Evolutionary conservation across 1,140 invertebrate species (phyloP).

Genomic region (Drosophila serrata): DNA sequence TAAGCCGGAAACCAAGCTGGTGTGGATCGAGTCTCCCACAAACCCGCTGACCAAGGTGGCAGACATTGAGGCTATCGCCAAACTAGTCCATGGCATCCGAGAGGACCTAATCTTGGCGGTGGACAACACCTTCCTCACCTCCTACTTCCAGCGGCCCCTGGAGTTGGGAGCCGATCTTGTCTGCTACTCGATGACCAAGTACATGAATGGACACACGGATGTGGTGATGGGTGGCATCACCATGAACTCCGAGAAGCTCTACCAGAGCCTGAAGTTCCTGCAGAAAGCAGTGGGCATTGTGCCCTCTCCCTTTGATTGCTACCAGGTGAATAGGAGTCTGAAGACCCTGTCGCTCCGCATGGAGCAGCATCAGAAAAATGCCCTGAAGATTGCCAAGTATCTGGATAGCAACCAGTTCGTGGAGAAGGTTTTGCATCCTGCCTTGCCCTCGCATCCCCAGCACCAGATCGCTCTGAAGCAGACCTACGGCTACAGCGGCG

Average conservation of each 20-base stretch:
- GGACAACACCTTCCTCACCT: constrained; percentile 98
- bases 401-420: constrained; percentile 92
- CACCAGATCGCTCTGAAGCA: constrained; percentile 93
- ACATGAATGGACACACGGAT: constrained; percentile 99
- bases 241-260: constrained; percentile 90
- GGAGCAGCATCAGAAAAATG: constrained; percentile 94
- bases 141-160: constrained; percentile 97
- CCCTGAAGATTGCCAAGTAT: constrained; percentile 91
- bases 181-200: constrained; percentile 98
- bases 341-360: constrained; percentile 97
- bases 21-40: constrained; percentile 99
- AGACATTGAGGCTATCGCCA: constrained; percentile 93
- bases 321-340: constrained; percentile 95
- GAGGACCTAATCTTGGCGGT: constrained; percentile 93
- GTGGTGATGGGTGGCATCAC: constrained; percentile 97
- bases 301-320: constrained; percentile 98
- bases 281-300: constrained; percentile 97
- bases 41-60: constrained; percentile 97
- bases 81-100: constrained; percentile 87
- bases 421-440: constrained; percentile 94
- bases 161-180: constrained; percentile 96
- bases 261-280: constrained; percentile 91
- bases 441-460: constrained; percentile 96
- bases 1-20: constrained; percentile 95
- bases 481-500: constrained; percentile 96